Evolutionary conservation across 2,888 invertebrate species (phyloP).

Genomic region (Eulithis testata): DNA sequence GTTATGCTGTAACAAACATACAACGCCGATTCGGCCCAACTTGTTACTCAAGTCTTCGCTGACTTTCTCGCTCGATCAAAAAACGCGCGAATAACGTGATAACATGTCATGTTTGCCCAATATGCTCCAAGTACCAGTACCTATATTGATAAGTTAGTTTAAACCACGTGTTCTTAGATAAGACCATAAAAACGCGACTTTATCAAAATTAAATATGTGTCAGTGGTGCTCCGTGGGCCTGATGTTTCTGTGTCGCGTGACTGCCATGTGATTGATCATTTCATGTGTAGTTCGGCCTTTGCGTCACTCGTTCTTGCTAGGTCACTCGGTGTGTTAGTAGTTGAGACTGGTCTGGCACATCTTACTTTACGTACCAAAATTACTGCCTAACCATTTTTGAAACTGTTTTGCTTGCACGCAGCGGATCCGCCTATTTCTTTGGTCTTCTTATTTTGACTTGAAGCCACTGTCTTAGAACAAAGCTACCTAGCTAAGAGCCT

Average conservation of each 20-base stretch:
- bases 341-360: neutral
- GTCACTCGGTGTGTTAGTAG: neutral
- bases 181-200: conserved; percentile 11
- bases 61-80: too few relatives aligned
- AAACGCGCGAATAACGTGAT: neutral
- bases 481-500: too few relatives aligned
- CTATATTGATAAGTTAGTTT: conserved; percentile 18
- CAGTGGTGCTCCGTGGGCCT: conserved; percentile 12
- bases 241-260: conserved; percentile 20
- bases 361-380: neutral
- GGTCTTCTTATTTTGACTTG: too few relatives aligned
- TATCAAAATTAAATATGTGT: conserved; percentile 25
- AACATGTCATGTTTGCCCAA: conserved; percentile 13
- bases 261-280: conserved; percentile 6
- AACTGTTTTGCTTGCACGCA: too few relatives aligned
- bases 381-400: too few relatives aligned
- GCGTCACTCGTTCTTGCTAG: neutral
- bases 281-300: conserved; percentile 3
- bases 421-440: too few relatives aligned
- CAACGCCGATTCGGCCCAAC: too few relatives aligned
- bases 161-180: conserved; percentile 25
- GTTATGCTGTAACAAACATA: too few relatives aligned
- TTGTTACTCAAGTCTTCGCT: too few relatives aligned
- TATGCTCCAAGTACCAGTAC: neutral
- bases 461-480: too few relatives aligned